phyloP scores from a whole-genome alignment of 2,888 invertebrate species.

The Plagodis dolabraria region DNA sequence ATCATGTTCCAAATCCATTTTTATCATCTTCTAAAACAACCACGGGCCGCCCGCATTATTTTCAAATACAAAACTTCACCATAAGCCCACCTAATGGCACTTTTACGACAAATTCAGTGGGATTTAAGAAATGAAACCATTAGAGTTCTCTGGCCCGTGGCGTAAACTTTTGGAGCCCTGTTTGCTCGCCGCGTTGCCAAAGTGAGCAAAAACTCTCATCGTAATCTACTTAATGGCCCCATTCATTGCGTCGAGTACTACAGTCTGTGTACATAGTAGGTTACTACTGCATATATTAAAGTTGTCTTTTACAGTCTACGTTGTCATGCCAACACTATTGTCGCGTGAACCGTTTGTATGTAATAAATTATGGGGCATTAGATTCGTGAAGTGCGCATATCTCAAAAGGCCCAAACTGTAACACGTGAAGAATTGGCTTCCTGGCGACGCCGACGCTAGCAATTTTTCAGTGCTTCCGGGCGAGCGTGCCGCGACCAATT shows the following conservation, averaged over 20 bases:
- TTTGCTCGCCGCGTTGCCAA: slow-evolving; percentile 30
- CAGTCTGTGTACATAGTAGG: slow-evolving; percentile 3
- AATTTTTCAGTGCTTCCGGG: slow-evolving; percentile 66
- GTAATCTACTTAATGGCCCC: slow-evolving; percentile 43
- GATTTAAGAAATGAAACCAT: slow-evolving; percentile 50
- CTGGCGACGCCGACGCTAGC: slow-evolving; percentile 51
- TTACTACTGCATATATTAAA: slow-evolving; percentile 13
- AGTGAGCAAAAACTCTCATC: slow-evolving; percentile 43
- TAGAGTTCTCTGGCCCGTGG: slow-evolving; percentile 37
- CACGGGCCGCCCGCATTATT: slow-evolving; percentile 2
- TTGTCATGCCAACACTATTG: slow-evolving; percentile 3
- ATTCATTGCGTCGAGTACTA: slow-evolving; percentile 34
- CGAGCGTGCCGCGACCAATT: slow-evolving; percentile 44
- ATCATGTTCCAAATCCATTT: too few relatives aligned
- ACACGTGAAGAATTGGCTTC: slow-evolving; percentile 49
- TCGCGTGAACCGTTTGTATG: slow-evolving; percentile 16
- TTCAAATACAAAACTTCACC: slow-evolving; percentile 36
- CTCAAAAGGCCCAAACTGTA: slow-evolving; percentile 26
- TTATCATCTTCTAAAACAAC: background rate
- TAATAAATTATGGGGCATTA: slow-evolving; percentile 19
- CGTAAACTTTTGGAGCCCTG: slow-evolving; percentile 32
- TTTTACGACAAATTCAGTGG: slow-evolving; percentile 43
- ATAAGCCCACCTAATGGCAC: slow-evolving; percentile 41
- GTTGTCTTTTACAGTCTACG: slow-evolving; percentile 1
- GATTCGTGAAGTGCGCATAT: slow-evolving; percentile 25